A percentile compares a stretch with the other conserved stretches of the same genome.
Conservation (phyloP, 2,888 invertebrate species). For the Folsomia candida region DNA sequence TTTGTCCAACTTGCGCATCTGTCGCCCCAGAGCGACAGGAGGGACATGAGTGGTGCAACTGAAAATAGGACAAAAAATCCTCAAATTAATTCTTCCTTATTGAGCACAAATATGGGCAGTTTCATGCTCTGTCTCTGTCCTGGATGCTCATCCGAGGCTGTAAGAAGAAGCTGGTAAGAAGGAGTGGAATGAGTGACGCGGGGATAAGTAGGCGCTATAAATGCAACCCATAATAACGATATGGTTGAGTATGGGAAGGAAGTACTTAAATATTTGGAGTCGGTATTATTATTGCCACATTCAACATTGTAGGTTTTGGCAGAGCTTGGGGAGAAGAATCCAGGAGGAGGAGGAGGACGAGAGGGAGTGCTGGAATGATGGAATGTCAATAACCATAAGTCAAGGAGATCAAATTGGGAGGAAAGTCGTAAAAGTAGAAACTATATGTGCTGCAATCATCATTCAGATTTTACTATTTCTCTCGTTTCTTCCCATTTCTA, state of each 20-base stretch:
- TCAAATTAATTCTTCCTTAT: neutral
- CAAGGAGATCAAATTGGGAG: constrained; percentile 13
- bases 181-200: too few species aligned
- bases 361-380: neutral
- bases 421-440: constrained; percentile 17
- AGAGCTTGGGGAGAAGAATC: neutral
- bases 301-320: neutral
- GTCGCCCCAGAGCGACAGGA: constrained; percentile 45
- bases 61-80: neutral
- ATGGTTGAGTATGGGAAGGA: neutral
- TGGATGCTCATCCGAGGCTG: neutral
- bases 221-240: neutral
- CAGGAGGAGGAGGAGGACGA: neutral
- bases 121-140: neutral
- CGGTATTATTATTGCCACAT: neutral
- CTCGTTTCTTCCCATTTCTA: constrained; percentile 1
- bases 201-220: neutral
- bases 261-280: neutral
- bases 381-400: constrained; percentile 14
- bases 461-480: constrained; percentile 12
- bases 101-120: neutral
- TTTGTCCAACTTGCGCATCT: constrained; percentile 44
- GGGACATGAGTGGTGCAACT: constrained; percentile 45
- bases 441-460: constrained; percentile 7
- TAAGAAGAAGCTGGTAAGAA: too few species aligned